A percentile compares a stretch with the other conserved stretches of the same genome.
Evolutionary conservation across 2,113 vertebrate species (phyloP).

Genomic region (Centropristis striata): DNA sequence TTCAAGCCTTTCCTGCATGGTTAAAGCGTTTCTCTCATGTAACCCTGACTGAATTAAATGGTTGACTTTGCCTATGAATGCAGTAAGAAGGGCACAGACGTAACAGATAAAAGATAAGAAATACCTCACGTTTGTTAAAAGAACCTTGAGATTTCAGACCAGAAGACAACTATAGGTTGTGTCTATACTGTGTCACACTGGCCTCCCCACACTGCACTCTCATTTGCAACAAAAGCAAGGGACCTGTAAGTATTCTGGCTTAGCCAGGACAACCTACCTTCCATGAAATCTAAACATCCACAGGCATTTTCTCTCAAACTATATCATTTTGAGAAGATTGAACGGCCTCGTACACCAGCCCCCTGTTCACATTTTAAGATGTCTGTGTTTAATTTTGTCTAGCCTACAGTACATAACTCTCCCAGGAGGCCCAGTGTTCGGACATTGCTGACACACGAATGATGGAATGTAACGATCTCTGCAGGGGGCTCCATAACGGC

Average conservation of each 20-base stretch:
- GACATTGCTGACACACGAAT: conserved; percentile 62
- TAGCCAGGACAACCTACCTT: conserved; percentile 13
- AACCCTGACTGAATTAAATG: background rate
- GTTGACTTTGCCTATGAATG: background rate
- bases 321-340: background rate
- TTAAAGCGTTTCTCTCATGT: background rate
- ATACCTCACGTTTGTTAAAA: conserved; percentile 14
- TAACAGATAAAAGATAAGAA: conserved; percentile 7
- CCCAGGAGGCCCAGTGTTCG: conserved; percentile 4
- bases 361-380: conserved; percentile 36
- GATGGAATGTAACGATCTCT: conserved; percentile 67
- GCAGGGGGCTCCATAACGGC: conserved; percentile 59
- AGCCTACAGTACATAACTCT: conserved; percentile 30
- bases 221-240: conserved; percentile 13
- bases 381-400: conserved; percentile 58
- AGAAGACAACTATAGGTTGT: background rate
- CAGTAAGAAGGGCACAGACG: background rate
- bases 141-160: conserved; percentile 10
- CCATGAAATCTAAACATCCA: conserved; percentile 70
- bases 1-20: no score
- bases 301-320: conserved; percentile 28
- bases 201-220: conserved; percentile 5
- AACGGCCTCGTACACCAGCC: conserved; percentile 14
- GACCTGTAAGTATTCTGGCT: conserved; percentile 29
- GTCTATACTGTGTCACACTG: conserved; percentile 27